Base-by-base conservation (phyloP, 2,888 invertebrate species). In the Epirrita christyi region DNA sequence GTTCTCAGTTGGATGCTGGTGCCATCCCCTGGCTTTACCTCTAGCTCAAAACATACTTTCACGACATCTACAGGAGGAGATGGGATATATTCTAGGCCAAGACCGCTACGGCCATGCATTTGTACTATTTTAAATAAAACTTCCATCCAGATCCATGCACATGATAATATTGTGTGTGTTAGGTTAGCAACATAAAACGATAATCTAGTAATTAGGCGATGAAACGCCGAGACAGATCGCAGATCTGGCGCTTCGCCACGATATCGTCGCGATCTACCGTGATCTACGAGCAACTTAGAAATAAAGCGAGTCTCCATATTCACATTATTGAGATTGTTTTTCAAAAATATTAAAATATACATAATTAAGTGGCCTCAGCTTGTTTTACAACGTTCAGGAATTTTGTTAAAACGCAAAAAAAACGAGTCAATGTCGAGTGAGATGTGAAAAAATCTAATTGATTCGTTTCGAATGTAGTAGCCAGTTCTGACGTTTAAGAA, bases 211-310 rank as follows among this genome's bases (percentile, higher is more conserved):
- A 85, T 84, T 85, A 85, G 83, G 76, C 78, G 82, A 80, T 73
- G 76, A 78, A 80, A 80, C 79, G 75, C 71, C 70, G 72, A 68
- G 71, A 66, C 69, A 64, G 75, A 84, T 84, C 82, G 69, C 75
- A 73, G 87, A 89, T 89, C 86, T 92, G 91, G 91, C 91, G 68
- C 76, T 63, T 59, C 65, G 88, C 88, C 91, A 87, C 78, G 47
- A 64, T 87, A 89, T 90, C 91, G 75, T 77, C 80, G 82, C 75
- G 87, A 91, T 92, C 90, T 90, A 77, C 67, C 79, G 84, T 86
- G 89, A 88, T 88, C 83, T 89, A 89, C 82, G 83, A 75, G 77
- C 76, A 71, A 66, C 59, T 60, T 78, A 72, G 64, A 75, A 81
- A 81, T 83, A 81, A 69, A 73, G 67, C 59, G 54, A 69, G 48